Percentiles rank a stretch among this genome's conserved stretches.
Evolutionary conservation across 2,797 vertebrate genomes (phyloP).

Genomic region (Rhinoraja longicauda): DNA sequence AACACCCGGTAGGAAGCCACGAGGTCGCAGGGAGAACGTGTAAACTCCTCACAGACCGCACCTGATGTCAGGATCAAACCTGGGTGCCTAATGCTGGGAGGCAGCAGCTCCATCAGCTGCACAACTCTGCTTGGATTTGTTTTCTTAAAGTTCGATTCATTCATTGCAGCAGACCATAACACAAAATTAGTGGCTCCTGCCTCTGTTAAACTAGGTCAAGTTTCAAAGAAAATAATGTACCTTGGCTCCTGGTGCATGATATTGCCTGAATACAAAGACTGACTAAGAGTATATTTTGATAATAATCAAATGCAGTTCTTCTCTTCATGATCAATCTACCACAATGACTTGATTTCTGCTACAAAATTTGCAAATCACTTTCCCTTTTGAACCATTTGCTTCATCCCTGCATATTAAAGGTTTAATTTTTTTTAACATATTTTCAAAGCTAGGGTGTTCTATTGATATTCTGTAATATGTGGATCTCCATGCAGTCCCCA

Average conservation of each 20-base stretch:
- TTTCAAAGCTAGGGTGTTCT: neutral
- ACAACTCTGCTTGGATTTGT: neutral
- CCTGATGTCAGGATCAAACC: too few species aligned
- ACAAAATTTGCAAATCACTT: neutral
- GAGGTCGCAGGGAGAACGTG: too few species aligned
- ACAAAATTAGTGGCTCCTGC: neutral
- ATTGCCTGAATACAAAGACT: neutral
- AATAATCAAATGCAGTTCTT: neutral
- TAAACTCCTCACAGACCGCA: too few species aligned
- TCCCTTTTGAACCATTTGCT: neutral
- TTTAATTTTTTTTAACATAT: neutral
- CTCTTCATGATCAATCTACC: neutral
- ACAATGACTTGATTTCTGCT: neutral
- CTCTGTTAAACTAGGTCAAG: neutral
- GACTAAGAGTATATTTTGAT: neutral
- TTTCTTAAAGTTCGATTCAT: neutral
- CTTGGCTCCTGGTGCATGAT: neutral
- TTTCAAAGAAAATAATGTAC: neutral
- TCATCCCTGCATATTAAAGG: neutral
- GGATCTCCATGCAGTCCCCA: too few species aligned
- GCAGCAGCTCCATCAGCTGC: too few species aligned
- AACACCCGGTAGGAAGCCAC: too few species aligned
- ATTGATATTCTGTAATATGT: too few species aligned
- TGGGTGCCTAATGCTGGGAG: too few species aligned
- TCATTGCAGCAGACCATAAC: neutral